phyloP scores from a whole-genome alignment of 2,888 invertebrate genomes.

The Anoncus sp. region DNA sequence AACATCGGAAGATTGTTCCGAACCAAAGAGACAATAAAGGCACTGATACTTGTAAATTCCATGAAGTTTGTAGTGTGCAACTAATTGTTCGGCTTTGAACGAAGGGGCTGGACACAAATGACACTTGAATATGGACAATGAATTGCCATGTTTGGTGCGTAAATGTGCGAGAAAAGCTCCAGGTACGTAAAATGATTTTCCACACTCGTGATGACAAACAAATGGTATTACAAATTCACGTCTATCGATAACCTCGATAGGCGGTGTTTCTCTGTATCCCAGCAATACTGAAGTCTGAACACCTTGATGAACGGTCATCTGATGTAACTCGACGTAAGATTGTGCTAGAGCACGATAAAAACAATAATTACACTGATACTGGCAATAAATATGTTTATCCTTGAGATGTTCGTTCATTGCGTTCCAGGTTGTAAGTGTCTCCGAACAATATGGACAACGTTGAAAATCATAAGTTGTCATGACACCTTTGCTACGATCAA shows the following conservation, averaged over 20 bases:
- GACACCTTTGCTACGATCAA: slow-evolving; percentile 73
- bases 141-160: slow-evolving; percentile 72
- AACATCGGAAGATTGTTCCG: slow-evolving; percentile 80
- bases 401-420: slow-evolving; percentile 86
- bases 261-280: slow-evolving; percentile 65
- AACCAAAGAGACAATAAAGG: slow-evolving; percentile 83
- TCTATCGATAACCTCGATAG: slow-evolving; percentile 72
- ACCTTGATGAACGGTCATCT: slow-evolving; percentile 75
- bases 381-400: slow-evolving; percentile 86
- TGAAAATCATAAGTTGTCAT: slow-evolving; percentile 83
- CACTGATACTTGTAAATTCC: slow-evolving; percentile 84
- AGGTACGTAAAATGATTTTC: slow-evolving; percentile 78
- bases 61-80: slow-evolving; percentile 82
- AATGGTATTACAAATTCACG: slow-evolving; percentile 76
- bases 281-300: slow-evolving; percentile 59
- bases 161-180: slow-evolving; percentile 79
- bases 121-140: slow-evolving; percentile 78
- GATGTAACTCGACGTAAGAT: slow-evolving; percentile 87
- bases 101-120: slow-evolving; percentile 83
- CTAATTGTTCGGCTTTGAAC: slow-evolving; percentile 71
- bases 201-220: slow-evolving; percentile 79
- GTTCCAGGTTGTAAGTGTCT: slow-evolving; percentile 81
- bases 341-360: slow-evolving; percentile 87
- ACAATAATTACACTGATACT: slow-evolving; percentile 87
- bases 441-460: slow-evolving; percentile 86